A percentile compares a stretch with the other conserved stretches of the same genome.
phyloP scores from a whole-genome alignment of 2,888 invertebrate genomes.

The Agrochola macilenta region DNA sequence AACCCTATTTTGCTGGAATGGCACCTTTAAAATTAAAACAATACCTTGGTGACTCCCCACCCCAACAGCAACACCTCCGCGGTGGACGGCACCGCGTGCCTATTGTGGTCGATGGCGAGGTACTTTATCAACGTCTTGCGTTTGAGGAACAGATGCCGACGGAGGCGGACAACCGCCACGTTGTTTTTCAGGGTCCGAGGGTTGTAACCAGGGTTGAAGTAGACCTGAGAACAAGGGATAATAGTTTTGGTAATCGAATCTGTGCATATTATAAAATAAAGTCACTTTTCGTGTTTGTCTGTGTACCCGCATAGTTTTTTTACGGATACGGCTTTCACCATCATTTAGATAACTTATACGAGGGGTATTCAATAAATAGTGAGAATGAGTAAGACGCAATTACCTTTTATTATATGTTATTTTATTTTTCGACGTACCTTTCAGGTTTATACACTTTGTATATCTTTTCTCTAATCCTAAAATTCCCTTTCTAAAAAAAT shows the following conservation, averaged over 20 bases:
- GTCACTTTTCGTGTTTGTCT: background rate
- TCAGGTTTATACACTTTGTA: no score
- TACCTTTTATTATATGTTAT: no score
- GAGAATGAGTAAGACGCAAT: no score
- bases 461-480: no score
- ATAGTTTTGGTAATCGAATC: background rate
- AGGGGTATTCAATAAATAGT: no score
- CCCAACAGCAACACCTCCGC: constrained; percentile 82
- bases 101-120: constrained; percentile 75
- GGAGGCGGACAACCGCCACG: constrained; percentile 82
- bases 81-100: constrained; percentile 71
- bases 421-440: no score
- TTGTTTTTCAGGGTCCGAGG: constrained; percentile 81
- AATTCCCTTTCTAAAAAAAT: no score
- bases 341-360: no score
- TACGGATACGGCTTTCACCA: background rate
- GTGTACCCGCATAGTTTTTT: background rate
- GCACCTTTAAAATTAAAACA: background rate
- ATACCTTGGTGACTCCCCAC: constrained; percentile 87
- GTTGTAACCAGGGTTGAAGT: constrained; percentile 85
- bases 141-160: constrained; percentile 75
- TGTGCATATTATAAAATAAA: background rate
- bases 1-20: no score
- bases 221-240: constrained; percentile 74
- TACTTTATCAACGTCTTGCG: constrained; percentile 79